phyloP scores from a whole-genome alignment of 1,140 invertebrate genomes.

The Tenebrio molitor region DNA sequence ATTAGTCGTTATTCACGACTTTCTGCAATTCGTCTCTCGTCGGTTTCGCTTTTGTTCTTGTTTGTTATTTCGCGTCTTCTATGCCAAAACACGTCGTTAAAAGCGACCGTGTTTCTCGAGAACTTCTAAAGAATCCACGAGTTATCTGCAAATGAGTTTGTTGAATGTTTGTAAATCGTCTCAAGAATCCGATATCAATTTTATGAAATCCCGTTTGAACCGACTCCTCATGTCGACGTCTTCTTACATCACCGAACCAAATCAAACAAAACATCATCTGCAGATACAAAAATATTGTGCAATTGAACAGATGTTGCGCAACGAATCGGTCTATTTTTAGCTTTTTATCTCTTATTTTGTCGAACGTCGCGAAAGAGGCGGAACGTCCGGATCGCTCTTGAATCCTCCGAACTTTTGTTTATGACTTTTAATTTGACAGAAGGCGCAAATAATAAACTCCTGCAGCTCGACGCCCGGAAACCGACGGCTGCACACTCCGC shows the following conservation, averaged over 20 bases:
- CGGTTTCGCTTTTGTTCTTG: not conserved
- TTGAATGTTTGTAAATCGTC: not conserved
- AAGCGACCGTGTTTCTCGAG: not conserved
- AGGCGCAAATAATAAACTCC: no score
- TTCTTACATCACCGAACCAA: not conserved
- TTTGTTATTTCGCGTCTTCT: slow-evolving; percentile 2
- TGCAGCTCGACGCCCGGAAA: no score
- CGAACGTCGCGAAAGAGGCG: not conserved
- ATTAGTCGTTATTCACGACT: no score
- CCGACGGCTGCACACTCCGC: no score
- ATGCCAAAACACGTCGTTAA: slow-evolving; percentile 21
- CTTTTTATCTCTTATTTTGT: not conserved
- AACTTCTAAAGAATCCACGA: not conserved
- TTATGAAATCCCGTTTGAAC: not conserved
- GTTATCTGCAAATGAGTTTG: not conserved
- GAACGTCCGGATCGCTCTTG: no score
- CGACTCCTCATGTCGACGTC: not conserved
- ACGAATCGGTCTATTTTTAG: not conserved
- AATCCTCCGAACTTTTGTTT: no score
- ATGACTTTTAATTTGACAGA: no score
- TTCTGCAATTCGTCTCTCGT: slow-evolving; percentile 11
- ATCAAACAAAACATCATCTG: not conserved
- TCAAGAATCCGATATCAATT: not conserved
- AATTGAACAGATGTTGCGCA: slow-evolving; percentile 14
- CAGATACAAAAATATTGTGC: slow-evolving; percentile 12